Evolutionary conservation across 1,140 invertebrate genomes (phyloP).

Genomic region (Habropoda laboriosa): DNA sequence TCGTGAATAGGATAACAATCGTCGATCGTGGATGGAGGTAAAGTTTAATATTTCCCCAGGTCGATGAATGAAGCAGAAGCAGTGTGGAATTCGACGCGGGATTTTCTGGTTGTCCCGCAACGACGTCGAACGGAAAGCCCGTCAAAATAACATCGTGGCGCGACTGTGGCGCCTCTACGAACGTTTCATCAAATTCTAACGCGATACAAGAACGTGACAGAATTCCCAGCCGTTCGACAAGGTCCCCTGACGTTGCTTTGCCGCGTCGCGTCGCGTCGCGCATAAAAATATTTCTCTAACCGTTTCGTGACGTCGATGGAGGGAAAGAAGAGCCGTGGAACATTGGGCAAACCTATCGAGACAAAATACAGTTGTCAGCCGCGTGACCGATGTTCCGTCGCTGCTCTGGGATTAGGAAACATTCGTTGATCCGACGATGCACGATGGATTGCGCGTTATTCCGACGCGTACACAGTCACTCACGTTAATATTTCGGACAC

Average conservation of each 20-base stretch:
- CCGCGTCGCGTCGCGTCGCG: slow-evolving; percentile 6
- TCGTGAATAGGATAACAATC: neutral
- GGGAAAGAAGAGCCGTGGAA: slow-evolving; percentile 6
- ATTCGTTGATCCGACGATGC: neutral
- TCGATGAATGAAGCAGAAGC: slow-evolving; percentile 29
- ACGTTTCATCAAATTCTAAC: slow-evolving; percentile 67
- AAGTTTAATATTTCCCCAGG: slow-evolving; percentile 34
- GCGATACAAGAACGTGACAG: slow-evolving; percentile 62
- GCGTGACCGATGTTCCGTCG: slow-evolving; percentile 1
- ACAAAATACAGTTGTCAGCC: slow-evolving; percentile 34
- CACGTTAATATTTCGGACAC: no score
- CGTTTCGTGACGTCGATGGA: slow-evolving; percentile 44
- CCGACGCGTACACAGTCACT: no score
- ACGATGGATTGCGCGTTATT: no score
- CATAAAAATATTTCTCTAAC: slow-evolving; percentile 63
- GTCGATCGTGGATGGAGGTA: neutral
- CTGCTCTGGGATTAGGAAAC: neutral
- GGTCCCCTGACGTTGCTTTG: slow-evolving; percentile 24
- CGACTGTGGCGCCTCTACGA: slow-evolving; percentile 32
- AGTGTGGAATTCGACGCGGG: slow-evolving; percentile 32
- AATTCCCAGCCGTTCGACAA: slow-evolving; percentile 47
- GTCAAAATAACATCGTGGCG: slow-evolving; percentile 54
- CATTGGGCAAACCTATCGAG: slow-evolving; percentile 1
- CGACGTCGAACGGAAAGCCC: slow-evolving; percentile 45
- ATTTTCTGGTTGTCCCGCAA: slow-evolving; percentile 52